Evolutionary conservation across 2,888 invertebrate species (phyloP).

Genomic region (Parnassius glacialis): DNA sequence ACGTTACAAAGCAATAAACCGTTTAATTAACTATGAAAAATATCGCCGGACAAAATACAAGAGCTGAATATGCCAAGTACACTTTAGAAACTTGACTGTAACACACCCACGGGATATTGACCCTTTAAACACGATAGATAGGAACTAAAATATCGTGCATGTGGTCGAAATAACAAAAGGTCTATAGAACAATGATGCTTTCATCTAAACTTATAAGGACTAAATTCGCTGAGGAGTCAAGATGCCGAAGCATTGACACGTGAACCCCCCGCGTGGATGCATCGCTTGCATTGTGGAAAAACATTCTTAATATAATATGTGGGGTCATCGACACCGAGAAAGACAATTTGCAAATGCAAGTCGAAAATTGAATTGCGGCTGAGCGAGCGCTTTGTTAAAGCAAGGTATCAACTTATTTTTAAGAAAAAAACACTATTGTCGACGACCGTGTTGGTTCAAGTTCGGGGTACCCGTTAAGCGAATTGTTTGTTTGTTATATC

Average conservation of each 20-base stretch:
- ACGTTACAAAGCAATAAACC: conserved; percentile 36
- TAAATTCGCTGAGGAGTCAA: conserved; percentile 5
- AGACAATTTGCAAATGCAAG: conserved; percentile 20
- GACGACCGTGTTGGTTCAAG: conserved; percentile 9
- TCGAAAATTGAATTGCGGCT: conserved; percentile 14
- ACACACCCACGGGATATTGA: conserved; percentile 11
- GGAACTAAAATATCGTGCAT: conserved; percentile 15
- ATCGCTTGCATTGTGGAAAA: conserved; percentile 44
- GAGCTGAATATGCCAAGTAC: conserved; percentile 40
- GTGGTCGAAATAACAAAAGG: conserved; percentile 7
- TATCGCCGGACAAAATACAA: conserved; percentile 46
- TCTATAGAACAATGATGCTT: conserved; percentile 17
- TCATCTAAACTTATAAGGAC: conserved; percentile 7
- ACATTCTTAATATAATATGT: conserved; percentile 30
- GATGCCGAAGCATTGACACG: conserved; percentile 15
- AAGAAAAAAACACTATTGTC: conserved; percentile 9
- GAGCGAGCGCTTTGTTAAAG: conserved; percentile 13
- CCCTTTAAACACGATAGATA: neutral
- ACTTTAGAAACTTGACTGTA: conserved; percentile 3
- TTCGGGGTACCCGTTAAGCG: conserved; percentile 3
- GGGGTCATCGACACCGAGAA: conserved; percentile 26
- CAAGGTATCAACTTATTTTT: conserved; percentile 9
- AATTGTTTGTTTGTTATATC: neutral
- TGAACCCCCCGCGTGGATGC: conserved; percentile 50
- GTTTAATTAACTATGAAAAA: conserved; percentile 41